A percentile compares a stretch with the other conserved stretches of the same genome.
These are phyloP conservation scores for Lepidocyrtinus sp. DNA, from an alignment of 2,888 invertebrate genomes.

Conservation along the genomic window DNA sequence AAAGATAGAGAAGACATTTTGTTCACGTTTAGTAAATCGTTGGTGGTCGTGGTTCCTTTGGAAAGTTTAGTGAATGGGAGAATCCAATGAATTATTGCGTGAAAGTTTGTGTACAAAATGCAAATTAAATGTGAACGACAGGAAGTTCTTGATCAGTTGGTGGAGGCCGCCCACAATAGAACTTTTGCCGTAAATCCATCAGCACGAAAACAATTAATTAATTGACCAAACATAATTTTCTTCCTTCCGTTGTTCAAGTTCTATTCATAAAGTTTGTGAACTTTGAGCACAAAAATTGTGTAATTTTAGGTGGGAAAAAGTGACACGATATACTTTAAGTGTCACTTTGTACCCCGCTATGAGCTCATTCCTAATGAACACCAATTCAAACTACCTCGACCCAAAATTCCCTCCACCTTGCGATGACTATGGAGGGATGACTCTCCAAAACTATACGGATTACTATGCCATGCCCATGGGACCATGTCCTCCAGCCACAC, in stretches of 20 bases:
- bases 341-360: conserved; percentile 57
- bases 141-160: conserved; percentile 21
- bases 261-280: not conserved
- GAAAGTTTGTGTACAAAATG: conserved; percentile 45
- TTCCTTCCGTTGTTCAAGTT: not conserved
- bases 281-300: conserved; percentile 2
- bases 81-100: conserved; percentile 48
- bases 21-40: not conserved
- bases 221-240: conserved; percentile 29
- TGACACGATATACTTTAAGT: conserved; percentile 41
- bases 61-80: conserved; percentile 16
- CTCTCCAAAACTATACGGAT: conserved; percentile 65
- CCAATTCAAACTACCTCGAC: conserved; percentile 73
- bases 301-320: conserved; percentile 38
- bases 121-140: conserved; percentile 37
- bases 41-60: no score
- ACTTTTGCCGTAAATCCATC: conserved; percentile 57
- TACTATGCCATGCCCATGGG: conserved; percentile 65
- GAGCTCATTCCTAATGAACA: conserved; percentile 70
- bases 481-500: conserved; percentile 71
- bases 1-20: not conserved
- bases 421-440: conserved; percentile 65
- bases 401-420: conserved; percentile 73
- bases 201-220: conserved; percentile 48
- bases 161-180: not conserved